A percentile compares a stretch with the other conserved stretches of the same genome.
Conservation (phyloP, 2,113 vertebrate species). For the Empidonax alnorum region DNA sequence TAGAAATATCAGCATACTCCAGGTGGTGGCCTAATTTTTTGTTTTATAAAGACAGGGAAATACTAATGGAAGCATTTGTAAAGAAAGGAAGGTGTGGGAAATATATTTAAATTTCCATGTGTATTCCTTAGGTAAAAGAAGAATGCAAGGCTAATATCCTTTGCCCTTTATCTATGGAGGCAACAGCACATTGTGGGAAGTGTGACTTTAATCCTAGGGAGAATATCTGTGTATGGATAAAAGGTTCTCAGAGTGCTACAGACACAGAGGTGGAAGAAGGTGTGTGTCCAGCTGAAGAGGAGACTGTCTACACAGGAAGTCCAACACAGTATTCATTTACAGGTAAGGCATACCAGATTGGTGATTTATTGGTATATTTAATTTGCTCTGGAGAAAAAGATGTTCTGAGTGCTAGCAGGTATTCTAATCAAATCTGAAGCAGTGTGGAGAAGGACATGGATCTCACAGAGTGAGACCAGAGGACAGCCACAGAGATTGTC, state of each 20-base stretch:
- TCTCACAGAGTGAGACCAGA: background rate
- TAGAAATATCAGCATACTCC: background rate
- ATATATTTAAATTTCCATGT: background rate
- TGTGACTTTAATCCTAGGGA: constrained; percentile 83
- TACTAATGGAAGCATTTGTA: background rate
- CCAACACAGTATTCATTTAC: constrained; percentile 75
- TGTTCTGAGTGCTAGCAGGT: background rate
- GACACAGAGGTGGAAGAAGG: background rate
- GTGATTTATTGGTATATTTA: background rate
- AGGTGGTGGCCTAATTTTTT: background rate
- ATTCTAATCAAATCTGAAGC: background rate
- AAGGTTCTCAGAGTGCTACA: background rate
- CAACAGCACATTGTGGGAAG: constrained; percentile 80
- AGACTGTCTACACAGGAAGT: constrained; percentile 77
- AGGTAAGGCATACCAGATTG: constrained; percentile 72
- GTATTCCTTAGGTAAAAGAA: constrained; percentile 63
- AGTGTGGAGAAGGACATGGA: background rate
- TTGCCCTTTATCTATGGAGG: constrained; percentile 78
- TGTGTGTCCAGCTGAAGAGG: constrained; percentile 79
- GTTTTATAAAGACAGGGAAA: background rate
- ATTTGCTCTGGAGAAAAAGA: background rate
- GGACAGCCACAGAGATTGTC: background rate
- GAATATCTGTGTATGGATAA: constrained; percentile 77
- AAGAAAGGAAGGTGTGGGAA: background rate
- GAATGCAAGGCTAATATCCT: constrained; percentile 76